Evolutionary conservation across 2,113 vertebrate species (phyloP).

Genomic region (Puntigrus tetrazona): DNA sequence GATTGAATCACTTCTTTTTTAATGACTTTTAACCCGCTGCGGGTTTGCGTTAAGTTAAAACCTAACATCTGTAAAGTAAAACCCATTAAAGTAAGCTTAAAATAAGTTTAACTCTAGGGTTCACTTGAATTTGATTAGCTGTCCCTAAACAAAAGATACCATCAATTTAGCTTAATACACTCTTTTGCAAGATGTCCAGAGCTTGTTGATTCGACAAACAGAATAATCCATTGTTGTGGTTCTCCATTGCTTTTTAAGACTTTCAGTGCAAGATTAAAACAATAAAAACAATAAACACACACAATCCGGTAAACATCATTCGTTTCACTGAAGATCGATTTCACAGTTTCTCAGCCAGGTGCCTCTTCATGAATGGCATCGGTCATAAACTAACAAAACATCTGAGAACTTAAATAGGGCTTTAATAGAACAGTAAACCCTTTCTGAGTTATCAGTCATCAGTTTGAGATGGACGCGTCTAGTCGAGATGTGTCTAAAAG

Average conservation of each 20-base stretch:
- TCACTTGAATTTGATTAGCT: not conserved
- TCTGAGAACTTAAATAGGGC: not conserved
- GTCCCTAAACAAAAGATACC: not conserved
- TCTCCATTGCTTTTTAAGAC: conserved; percentile 1
- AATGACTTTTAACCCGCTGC: not conserved
- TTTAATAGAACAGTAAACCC: not conserved
- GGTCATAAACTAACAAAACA: not conserved
- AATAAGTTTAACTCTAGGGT: not conserved
- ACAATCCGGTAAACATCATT: not conserved
- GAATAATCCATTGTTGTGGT: conserved; percentile 7
- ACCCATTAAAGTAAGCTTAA: not conserved
- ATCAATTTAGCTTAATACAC: not conserved
- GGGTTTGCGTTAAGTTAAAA: not conserved
- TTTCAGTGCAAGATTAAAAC: not conserved
- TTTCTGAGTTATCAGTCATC: conserved; percentile 31
- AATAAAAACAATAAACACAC: not conserved
- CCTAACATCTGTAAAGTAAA: not conserved
- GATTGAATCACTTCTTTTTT: not conserved
- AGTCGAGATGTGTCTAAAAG: not conserved
- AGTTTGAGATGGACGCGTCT: not conserved
- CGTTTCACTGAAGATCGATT: not conserved
- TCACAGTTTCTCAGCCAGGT: not conserved
- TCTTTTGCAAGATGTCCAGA: not conserved
- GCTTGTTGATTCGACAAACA: conserved; percentile 12
- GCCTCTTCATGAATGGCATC: not conserved